Evolutionary conservation across 2,113 vertebrate species (phyloP).

Genomic region (Pedionomus torquatus): DNA sequence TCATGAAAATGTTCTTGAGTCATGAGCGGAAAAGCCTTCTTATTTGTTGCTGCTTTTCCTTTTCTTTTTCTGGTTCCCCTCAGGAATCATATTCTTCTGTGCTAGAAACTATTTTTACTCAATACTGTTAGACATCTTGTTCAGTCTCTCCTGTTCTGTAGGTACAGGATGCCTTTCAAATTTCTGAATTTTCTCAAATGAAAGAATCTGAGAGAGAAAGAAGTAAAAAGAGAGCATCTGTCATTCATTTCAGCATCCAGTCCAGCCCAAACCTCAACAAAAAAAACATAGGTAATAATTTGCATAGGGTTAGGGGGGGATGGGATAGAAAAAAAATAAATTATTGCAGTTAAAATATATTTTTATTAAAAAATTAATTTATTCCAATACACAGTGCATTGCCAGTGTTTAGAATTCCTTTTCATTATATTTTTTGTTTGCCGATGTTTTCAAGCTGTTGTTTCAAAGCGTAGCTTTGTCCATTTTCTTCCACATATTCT

Average conservation of each 20-base stretch:
- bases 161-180: neutral
- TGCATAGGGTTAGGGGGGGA: fast-evolving
- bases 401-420: neutral
- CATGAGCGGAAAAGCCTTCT: neutral
- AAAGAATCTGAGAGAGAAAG: neutral
- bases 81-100: neutral
- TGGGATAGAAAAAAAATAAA: too few species aligned
- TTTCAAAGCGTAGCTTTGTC: neutral
- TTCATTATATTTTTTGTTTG: neutral
- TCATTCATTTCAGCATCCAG: neutral
- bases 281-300: neutral
- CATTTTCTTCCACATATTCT: neutral
- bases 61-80: neutral
- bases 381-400: neutral
- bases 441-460: neutral
- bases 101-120: neutral
- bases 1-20: neutral
- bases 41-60: neutral
- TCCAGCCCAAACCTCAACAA: neutral
- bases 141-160: neutral
- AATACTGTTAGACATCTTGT: neutral
- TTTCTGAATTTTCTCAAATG: neutral
- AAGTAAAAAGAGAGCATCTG: neutral
- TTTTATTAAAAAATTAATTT: neutral
- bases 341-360: too few species aligned